Evolutionary conservation across 64 coral and sea anemone species (phyloP).

Genomic region (Cladopsammia gracilis): DNA sequence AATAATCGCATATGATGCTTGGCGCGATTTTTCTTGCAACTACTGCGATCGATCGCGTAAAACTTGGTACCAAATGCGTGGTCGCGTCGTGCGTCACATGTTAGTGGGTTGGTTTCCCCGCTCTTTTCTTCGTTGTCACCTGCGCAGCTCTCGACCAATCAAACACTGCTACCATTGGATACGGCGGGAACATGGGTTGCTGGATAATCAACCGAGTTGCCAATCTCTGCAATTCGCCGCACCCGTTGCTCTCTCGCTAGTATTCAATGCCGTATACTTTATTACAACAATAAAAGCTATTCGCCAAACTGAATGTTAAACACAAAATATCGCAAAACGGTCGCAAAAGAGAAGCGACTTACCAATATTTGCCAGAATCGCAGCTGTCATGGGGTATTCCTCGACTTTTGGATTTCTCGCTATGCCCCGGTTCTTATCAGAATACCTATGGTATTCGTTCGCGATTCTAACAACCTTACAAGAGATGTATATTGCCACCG

Average conservation of each 20-base stretch:
- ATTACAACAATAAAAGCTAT: slow-evolving; percentile 61
- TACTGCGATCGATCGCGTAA: neutral
- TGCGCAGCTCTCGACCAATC: slow-evolving; percentile 69
- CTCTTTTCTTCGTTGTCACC: neutral
- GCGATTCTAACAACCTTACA: slow-evolving; percentile 18
- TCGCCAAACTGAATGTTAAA: slow-evolving; percentile 48
- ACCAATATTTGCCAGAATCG: slow-evolving; percentile 46
- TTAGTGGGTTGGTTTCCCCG: too few relatives aligned
- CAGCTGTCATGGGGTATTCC: slow-evolving; percentile 66
- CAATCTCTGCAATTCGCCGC: too few relatives aligned
- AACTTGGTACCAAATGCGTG: slow-evolving; percentile 12
- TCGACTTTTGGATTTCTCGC: slow-evolving; percentile 62
- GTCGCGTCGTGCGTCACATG: slow-evolving; percentile 8
- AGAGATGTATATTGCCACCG: slow-evolving; percentile 62
- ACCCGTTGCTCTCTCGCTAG: slow-evolving; percentile 20
- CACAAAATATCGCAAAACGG: neutral
- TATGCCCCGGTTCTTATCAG: slow-evolving; percentile 21
- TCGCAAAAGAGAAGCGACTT: slow-evolving; percentile 20
- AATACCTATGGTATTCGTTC: neutral
- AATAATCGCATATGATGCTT: slow-evolving; percentile 51
- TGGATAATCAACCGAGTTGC: slow-evolving; percentile 50
- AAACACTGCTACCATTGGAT: slow-evolving; percentile 52
- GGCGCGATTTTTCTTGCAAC: slow-evolving; percentile 48
- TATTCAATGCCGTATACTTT: slow-evolving; percentile 44
- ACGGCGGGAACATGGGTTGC: slow-evolving; percentile 51